Base-by-base conservation (phyloP, 2,797 vertebrate species). In the Anisognathus igniventris region DNA sequence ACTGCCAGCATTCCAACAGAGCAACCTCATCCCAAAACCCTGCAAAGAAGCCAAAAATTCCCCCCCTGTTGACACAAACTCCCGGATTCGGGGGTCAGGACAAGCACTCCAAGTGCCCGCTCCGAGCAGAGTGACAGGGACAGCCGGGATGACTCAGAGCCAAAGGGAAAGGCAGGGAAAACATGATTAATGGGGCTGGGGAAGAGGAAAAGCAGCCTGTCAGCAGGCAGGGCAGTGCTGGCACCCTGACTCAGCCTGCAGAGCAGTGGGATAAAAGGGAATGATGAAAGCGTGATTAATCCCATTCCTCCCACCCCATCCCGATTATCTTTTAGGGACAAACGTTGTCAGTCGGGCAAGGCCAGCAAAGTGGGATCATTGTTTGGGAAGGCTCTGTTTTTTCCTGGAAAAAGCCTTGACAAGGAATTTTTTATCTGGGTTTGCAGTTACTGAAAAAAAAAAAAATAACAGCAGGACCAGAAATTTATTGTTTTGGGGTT, bases 171-270 rank as follows among this genome's bases (percentile, higher is more conserved):
- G 44, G 57, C 62, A 13, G 57, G 39, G 37, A 30, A 2, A 70
- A 21, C 5, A 11, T 45, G 79, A 83, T 71, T 57, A 58, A 77
- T 57, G 72, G 50, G 37, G 3, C 1, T 7, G 27, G 78, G 65
- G 50, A 40, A 30, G 42, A 39, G 64, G 57, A 64, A 82, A 33
- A 64, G 71, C 48, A n/a, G 65, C 65, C 48, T 70, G 42, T 48
- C 65, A 71, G 86, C 88, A 93, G 95, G 88, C 94, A 94, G 78
- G 81, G 92, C 92, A 84, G 35, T n/a, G 13, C 76, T 33, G 62
- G 71, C 71, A 76, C 78, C 64, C 64, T 93, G 93, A 95, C 42
- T 93, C 93, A 92, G 88, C 71, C 35, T 6, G 1, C 1, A 2
- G 42, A 22, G 60, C 60, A 21, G 35, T 15, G 39, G 45, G 39